A percentile compares a stretch with the other conserved stretches of the same genome.
Conservation (phyloP, 2,888 invertebrate genomes). For the Plemyria rubiginata region DNA sequence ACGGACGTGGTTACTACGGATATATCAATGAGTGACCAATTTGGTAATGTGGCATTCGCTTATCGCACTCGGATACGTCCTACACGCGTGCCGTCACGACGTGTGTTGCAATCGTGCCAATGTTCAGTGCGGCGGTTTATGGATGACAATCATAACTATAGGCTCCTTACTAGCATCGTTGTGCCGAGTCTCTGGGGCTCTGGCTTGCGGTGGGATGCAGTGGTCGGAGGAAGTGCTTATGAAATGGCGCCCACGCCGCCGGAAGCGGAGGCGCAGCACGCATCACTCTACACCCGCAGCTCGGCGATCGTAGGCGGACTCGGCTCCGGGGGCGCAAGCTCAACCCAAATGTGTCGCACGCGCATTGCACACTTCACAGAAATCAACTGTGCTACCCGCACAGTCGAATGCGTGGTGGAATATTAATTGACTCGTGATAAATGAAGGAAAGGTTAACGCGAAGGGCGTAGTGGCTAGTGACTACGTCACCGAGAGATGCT, state of each 20-base stretch:
- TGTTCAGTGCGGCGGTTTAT: slow-evolving; percentile 49
- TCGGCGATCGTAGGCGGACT: slow-evolving; percentile 57
- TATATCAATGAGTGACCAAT: slow-evolving; percentile 62
- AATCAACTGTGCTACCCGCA: slow-evolving; percentile 25
- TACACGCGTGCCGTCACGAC: slow-evolving; percentile 51
- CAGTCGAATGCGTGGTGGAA: slow-evolving; percentile 46
- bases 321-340: slow-evolving; percentile 35
- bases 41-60: slow-evolving; percentile 61
- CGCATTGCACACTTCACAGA: slow-evolving; percentile 15
- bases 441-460: slow-evolving; percentile 59
- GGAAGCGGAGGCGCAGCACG: slow-evolving; percentile 74
- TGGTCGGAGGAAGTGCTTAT: slow-evolving; percentile 74
- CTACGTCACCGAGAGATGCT: slow-evolving; percentile 67
- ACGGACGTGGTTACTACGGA: slow-evolving; percentile 53
- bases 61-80: slow-evolving; percentile 58
- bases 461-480: slow-evolving; percentile 53
- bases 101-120: slow-evolving; percentile 51
- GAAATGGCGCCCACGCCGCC: slow-evolving; percentile 74
- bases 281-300: slow-evolving; percentile 44
- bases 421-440: slow-evolving; percentile 55
- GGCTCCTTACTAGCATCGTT: slow-evolving; percentile 37
- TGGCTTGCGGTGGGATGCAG: slow-evolving; percentile 65
- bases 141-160: slow-evolving; percentile 32
- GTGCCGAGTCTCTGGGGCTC: slow-evolving; percentile 34
- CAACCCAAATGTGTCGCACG: slow-evolving; percentile 31